Percentiles rank a stretch among this genome's conserved stretches.
Evolutionary conservation across 2,113 vertebrate species (phyloP).

Genomic region (Hippoglossus stenolepis): DNA sequence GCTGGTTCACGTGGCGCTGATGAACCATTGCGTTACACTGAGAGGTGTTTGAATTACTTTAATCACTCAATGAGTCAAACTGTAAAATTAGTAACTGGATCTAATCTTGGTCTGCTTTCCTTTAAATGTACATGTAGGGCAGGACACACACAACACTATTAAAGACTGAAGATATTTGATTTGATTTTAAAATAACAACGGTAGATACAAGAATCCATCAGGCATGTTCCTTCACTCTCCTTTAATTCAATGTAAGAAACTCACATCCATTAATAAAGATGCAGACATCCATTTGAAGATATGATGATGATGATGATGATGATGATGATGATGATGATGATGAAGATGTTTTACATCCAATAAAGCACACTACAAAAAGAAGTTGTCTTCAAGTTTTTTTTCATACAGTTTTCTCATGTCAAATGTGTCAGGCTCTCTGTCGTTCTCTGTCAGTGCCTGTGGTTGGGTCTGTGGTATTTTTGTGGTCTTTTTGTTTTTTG

Average conservation of each 20-base stretch:
- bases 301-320: too few relatives aligned
- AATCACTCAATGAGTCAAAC: background rate
- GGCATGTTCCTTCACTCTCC: too few relatives aligned
- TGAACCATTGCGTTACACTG: background rate
- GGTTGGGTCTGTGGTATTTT: conserved; percentile 78
- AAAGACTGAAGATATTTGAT: too few relatives aligned
- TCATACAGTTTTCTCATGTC: conserved; percentile 18
- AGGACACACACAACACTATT: background rate
- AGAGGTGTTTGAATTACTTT: background rate
- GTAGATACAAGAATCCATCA: too few relatives aligned
- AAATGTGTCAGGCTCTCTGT: background rate
- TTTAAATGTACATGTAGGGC: background rate
- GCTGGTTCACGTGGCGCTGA: background rate
- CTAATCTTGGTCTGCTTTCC: background rate
- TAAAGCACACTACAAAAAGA: background rate
- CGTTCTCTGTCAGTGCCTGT: conserved; percentile 58
- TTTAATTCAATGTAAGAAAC: too few relatives aligned
- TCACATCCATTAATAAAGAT: too few relatives aligned
- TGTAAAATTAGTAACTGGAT: background rate
- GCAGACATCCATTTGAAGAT: too few relatives aligned
- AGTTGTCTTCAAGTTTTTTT: too few relatives aligned
- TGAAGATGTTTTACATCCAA: too few relatives aligned
- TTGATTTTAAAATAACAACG: too few relatives aligned
- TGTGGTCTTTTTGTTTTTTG: conserved; percentile 84
- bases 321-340: too few relatives aligned